phyloP scores from a whole-genome alignment of 2,888 invertebrate genomes.

The Machimus rusticus region DNA sequence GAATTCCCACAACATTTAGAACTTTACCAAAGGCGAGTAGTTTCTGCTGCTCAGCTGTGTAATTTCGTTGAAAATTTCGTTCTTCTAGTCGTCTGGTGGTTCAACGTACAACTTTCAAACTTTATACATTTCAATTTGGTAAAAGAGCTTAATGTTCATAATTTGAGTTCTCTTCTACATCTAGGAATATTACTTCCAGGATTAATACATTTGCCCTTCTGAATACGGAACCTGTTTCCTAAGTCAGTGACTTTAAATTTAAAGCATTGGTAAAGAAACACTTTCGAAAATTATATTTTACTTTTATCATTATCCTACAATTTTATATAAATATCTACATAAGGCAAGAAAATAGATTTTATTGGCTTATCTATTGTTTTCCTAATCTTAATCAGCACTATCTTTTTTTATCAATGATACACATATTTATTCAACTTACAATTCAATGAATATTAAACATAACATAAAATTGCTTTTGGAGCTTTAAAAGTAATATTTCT shows the following conservation, averaged over 20 bases:
- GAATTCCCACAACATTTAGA: neutral
- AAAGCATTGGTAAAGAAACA: neutral
- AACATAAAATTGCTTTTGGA: no score
- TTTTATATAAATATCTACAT: no score
- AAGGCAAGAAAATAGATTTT: no score
- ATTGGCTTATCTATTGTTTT: no score
- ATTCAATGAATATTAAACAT: no score
- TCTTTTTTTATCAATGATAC: no score
- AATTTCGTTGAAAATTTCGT: neutral
- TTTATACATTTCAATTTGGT: neutral
- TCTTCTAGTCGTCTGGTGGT: neutral
- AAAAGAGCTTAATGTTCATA: neutral
- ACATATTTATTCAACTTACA: no score
- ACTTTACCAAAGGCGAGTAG: neutral
- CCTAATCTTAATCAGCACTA: no score
- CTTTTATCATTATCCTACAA: no score
- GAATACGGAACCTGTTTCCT: neutral
- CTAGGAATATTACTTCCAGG: neutral
- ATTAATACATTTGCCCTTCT: neutral
- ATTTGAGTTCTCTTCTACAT: neutral
- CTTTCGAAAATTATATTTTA: no score
- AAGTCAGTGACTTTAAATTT: neutral
- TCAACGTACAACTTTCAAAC: neutral
- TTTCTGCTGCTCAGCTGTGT: neutral
- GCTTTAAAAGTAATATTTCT: no score